Percentiles rank a stretch among this genome's conserved stretches.
phyloP scores from a whole-genome alignment of 2,888 invertebrate species.

The Crematogaster levior region DNA sequence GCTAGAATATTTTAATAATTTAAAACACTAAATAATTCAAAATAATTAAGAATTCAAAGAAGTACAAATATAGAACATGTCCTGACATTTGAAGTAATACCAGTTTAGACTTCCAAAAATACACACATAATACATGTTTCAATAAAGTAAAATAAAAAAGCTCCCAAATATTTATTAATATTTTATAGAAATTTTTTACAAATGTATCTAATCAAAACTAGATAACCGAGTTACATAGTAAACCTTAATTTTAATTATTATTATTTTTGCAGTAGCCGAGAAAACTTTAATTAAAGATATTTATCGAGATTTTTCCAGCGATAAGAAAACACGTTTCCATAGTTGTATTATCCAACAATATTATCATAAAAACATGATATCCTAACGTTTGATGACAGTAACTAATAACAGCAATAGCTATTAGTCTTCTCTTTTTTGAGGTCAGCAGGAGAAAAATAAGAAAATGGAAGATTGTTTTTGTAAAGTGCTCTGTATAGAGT shows the following conservation, averaged over 20 bases:
- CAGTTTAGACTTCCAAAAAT: not conserved
- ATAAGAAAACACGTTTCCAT: not conserved
- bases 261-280: not conserved
- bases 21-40: not conserved
- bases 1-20: not conserved
- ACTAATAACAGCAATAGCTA: not conserved
- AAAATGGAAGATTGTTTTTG: constrained; percentile 10
- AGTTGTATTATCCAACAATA: not conserved
- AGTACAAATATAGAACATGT: not conserved
- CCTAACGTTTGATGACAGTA: not conserved
- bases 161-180: not conserved
- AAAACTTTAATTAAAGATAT: constrained; percentile 31
- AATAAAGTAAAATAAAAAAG: not conserved
- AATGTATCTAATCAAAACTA: not conserved
- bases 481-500: not conserved
- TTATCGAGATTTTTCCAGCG: not conserved
- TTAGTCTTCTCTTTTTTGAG: constrained; percentile 2
- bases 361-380: not conserved
- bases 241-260: not conserved
- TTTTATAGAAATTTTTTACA: too few species aligned
- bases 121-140: not conserved
- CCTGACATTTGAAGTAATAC: constrained; percentile 1
- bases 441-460: not conserved
- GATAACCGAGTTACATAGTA: not conserved
- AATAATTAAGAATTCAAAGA: not conserved